Percentiles rank a stretch among this genome's conserved stretches.
These are phyloP conservation scores for Hyperoplus lanceolatus DNA, from an alignment of 2,797 vertebrate species.

Conservation along the genomic window DNA sequence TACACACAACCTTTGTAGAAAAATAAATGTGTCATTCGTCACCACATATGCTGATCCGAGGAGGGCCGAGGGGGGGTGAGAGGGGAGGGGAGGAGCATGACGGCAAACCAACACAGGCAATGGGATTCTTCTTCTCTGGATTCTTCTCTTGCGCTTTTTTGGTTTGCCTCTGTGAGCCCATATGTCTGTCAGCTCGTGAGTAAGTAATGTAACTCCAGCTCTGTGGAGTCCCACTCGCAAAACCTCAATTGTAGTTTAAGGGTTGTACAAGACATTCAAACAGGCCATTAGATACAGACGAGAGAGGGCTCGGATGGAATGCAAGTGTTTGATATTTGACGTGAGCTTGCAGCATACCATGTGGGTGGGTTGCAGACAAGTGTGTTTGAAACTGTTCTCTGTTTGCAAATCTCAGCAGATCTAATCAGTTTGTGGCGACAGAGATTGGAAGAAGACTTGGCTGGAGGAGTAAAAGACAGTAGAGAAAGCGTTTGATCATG, in stretches of 20 bases:
- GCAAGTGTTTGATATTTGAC: slow-evolving; percentile 70
- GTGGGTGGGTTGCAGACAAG: slow-evolving; percentile 71
- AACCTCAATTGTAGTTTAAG: slow-evolving; percentile 35
- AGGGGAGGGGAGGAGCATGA: slow-evolving; percentile 36
- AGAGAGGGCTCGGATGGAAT: slow-evolving; percentile 64
- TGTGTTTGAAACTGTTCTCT: slow-evolving; percentile 75
- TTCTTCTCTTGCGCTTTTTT: slow-evolving; percentile 77
- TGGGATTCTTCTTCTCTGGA: slow-evolving; percentile 80
- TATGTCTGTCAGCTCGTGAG: slow-evolving; percentile 64
- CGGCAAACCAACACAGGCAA: slow-evolving; percentile 61
- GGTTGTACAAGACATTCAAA: slow-evolving; percentile 39
- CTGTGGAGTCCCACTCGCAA: slow-evolving; percentile 23
- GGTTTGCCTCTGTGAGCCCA: slow-evolving; percentile 66
- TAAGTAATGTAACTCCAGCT: slow-evolving; percentile 53
- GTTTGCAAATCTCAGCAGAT: slow-evolving; percentile 74
- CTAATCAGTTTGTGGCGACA: slow-evolving; percentile 76
- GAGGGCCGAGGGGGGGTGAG: slow-evolving; percentile 71
- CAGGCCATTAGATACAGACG: slow-evolving; percentile 56
- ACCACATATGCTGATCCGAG: slow-evolving; percentile 98
- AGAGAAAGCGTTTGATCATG: slow-evolving; percentile 75
- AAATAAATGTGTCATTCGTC: slow-evolving; percentile 99
- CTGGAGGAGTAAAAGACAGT: slow-evolving; percentile 65
- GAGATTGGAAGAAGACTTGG: slow-evolving; percentile 72
- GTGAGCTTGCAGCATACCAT: slow-evolving; percentile 59
- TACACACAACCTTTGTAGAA: slow-evolving; percentile 99